Evolutionary conservation across 2,113 vertebrate species (phyloP).

Genomic region (Malurus alboscapulatus): DNA sequence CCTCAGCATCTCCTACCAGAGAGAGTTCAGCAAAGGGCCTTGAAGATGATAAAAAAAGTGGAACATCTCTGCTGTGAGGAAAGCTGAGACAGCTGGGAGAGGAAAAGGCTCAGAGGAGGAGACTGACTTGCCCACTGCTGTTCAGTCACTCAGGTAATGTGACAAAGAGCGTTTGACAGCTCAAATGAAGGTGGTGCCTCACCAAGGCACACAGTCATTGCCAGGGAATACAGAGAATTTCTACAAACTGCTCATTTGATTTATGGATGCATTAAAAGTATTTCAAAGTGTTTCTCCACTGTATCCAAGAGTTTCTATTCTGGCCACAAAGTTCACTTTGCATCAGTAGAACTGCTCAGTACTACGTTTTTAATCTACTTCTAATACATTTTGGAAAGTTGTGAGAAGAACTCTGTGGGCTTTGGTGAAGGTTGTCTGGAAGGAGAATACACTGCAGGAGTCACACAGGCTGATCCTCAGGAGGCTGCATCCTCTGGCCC

Average conservation of each 20-base stretch:
- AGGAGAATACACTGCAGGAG: neutral
- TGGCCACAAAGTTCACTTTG: neutral
- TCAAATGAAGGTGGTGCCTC: neutral
- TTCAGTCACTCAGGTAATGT: neutral
- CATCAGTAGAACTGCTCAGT: neutral
- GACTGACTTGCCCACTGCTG: neutral
- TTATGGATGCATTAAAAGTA: neutral
- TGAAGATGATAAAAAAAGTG: neutral
- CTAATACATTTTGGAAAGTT: neutral
- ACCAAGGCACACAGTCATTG: neutral
- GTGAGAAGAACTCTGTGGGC: neutral
- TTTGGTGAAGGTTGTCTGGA: neutral
- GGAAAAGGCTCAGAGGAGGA: neutral
- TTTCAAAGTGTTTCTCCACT: neutral
- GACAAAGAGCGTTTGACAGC: neutral
- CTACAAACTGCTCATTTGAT: fast-evolving
- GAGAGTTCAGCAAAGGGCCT: neutral
- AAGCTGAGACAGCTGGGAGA: neutral
- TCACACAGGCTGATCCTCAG: neutral
- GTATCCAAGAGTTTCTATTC: neutral
- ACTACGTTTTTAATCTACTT: neutral
- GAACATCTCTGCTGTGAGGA: neutral
- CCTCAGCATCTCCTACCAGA: neutral
- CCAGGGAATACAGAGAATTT: neutral
- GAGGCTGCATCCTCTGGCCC: neutral